These are phyloP conservation scores for Neocrepidodera transversa DNA, from an alignment of 2,888 invertebrate species.

Conservation along the genomic window DNA sequence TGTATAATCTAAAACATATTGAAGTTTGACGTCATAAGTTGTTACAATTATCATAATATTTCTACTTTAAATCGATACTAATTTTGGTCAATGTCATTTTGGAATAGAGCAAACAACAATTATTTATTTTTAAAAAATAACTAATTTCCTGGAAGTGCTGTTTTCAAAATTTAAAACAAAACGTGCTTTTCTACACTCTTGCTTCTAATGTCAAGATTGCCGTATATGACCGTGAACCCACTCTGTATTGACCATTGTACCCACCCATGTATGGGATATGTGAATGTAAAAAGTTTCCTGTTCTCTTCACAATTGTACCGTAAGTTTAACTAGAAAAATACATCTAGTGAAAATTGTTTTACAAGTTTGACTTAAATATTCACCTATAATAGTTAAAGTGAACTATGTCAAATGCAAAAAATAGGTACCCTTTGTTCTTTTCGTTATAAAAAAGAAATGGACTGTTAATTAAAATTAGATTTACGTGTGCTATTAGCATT, in stretches of 20 bases:
- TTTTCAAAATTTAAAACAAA: constrained; percentile 1
- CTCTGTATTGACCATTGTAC: constrained; percentile 15
- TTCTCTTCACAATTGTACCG: constrained; percentile 11
- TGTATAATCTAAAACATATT: no score
- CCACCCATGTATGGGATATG: constrained; percentile 13
- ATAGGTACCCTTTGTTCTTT: background rate
- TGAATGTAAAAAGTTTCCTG: constrained; percentile 19
- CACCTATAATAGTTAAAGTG: background rate
- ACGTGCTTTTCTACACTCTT: background rate
- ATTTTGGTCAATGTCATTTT: no score
- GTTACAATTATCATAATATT: no score
- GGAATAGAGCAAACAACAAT: no score
- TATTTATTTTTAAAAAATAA: no score
- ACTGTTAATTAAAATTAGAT: background rate
- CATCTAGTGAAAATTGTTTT: constrained; percentile 12
- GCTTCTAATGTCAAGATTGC: background rate
- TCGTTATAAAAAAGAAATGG: background rate
- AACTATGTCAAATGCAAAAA: background rate
- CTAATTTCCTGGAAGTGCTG: no score
- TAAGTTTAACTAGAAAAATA: constrained; percentile 12
- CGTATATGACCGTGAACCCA: background rate
- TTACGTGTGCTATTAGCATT: background rate
- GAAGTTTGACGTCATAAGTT: no score
- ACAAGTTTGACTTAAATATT: background rate
- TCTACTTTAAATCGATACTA: no score